These are phyloP conservation scores for Asbolus verrucosus DNA, from an alignment of 1,140 invertebrate species.

Conservation along the genomic window DNA sequence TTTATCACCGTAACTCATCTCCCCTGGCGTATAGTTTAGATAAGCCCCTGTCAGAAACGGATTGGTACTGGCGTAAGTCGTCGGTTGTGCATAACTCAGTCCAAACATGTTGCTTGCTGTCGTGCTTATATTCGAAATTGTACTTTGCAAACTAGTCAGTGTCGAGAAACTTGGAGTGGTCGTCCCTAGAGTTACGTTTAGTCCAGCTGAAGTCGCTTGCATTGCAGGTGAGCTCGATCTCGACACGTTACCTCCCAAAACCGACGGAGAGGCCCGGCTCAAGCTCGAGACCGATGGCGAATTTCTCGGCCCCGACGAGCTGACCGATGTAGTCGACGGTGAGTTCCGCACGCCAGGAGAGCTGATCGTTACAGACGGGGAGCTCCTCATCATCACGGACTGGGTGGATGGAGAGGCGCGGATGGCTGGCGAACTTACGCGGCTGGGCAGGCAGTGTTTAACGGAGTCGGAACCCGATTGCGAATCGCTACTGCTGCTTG, in stretches of 20 bases:
- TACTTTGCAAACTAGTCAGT: conserved; percentile 60
- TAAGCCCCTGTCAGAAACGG: conserved; percentile 68
- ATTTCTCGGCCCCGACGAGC: conserved; percentile 58
- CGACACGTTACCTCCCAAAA: conserved; percentile 52
- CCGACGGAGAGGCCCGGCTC: conserved; percentile 62
- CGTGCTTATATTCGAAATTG: conserved; percentile 63
- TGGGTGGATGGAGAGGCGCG: conserved; percentile 55
- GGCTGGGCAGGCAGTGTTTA: conserved; percentile 69
- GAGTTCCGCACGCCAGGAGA: conserved; percentile 56
- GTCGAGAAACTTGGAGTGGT: conserved; percentile 62
- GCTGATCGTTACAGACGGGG: conserved; percentile 55
- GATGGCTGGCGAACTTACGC: conserved; percentile 61
- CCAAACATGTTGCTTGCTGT: conserved; percentile 58
- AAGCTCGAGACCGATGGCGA: conserved; percentile 60
- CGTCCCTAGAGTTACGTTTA: conserved; percentile 70
- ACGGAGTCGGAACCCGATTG: conserved; percentile 76
- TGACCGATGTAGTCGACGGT: conserved; percentile 62
- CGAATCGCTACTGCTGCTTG: conserved; percentile 77
- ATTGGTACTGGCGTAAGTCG: conserved; percentile 69
- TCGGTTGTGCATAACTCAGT: conserved; percentile 59
- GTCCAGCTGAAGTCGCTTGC: conserved; percentile 70
- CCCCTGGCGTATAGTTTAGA: conserved; percentile 67
- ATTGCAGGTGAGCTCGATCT: conserved; percentile 66
- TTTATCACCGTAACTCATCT: conserved; percentile 57
- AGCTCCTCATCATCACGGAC: conserved; percentile 56